Evolutionary conservation across 1,140 invertebrate genomes (phyloP).

Genomic region (Caerostris extrusa): DNA sequence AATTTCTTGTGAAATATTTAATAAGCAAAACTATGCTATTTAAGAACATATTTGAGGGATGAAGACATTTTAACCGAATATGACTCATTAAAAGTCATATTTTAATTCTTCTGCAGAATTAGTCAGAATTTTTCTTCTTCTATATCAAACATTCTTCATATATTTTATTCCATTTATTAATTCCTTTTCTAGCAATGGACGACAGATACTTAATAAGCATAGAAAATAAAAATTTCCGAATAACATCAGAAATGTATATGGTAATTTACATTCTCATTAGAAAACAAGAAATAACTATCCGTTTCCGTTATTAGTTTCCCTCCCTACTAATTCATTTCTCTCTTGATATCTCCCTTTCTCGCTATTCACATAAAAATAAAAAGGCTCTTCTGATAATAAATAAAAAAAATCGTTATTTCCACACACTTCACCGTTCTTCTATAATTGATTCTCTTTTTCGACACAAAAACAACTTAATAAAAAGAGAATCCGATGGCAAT

Average conservation of each 20-base stretch:
- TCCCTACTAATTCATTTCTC: background rate
- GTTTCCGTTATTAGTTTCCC: background rate
- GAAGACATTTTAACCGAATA: too few relatives aligned
- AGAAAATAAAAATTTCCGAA: too few relatives aligned
- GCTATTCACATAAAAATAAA: background rate
- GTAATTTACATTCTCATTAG: background rate
- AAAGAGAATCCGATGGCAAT: background rate
- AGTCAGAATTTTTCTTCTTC: too few relatives aligned
- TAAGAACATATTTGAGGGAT: too few relatives aligned
- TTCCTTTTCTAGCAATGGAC: too few relatives aligned
- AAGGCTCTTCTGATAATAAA: background rate
- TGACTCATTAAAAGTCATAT: too few relatives aligned
- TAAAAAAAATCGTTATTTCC: background rate
- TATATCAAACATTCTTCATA: too few relatives aligned
- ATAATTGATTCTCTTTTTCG: background rate
- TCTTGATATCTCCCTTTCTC: background rate
- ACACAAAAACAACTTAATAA: background rate
- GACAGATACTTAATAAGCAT: too few relatives aligned
- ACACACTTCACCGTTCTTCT: background rate
- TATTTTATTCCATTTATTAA: too few relatives aligned
- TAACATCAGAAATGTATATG: background rate
- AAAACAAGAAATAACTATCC: background rate
- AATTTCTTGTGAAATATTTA: too few relatives aligned
- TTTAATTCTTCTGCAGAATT: too few relatives aligned
- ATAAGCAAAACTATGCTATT: too few relatives aligned